Evolutionary conservation across 2,797 vertebrate species (phyloP).

Genomic region (Manis crassicaudata): DNA sequence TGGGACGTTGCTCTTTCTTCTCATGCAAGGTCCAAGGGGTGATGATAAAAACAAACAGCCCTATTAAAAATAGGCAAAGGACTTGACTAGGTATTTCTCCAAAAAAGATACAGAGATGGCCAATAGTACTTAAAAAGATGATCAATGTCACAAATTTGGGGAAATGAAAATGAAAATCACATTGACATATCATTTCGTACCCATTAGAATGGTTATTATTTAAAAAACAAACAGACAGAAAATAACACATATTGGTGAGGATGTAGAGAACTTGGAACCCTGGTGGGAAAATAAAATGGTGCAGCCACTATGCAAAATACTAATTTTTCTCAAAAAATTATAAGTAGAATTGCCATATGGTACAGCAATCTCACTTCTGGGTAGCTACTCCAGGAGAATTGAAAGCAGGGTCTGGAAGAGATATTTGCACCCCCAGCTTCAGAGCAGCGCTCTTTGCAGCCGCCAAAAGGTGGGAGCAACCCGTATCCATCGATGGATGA

Average conservation of each 20-base stretch:
- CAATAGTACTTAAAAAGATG: background rate
- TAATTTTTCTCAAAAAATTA: background rate
- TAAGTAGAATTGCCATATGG: background rate
- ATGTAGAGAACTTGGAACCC: background rate
- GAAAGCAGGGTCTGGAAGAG: background rate
- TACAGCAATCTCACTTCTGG: background rate
- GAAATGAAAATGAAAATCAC: background rate
- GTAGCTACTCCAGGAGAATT: background rate
- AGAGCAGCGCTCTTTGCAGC: fast-evolving
- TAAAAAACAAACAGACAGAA: background rate
- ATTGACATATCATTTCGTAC: background rate
- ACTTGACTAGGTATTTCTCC: background rate
- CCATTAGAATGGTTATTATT: background rate
- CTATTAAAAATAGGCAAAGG: background rate
- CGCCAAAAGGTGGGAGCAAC: background rate
- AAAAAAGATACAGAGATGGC: background rate
- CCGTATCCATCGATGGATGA: background rate
- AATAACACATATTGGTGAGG: background rate
- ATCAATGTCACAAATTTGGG: background rate
- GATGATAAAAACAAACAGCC: too few relatives aligned
- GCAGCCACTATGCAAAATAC: background rate
- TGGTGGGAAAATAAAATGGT: background rate
- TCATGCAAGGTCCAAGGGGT: background rate
- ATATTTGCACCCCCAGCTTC: fast-evolving
- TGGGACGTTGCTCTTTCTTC: background rate